A percentile compares a stretch with the other conserved stretches of the same genome.
phyloP scores from a whole-genome alignment of 2,113 vertebrate species.

The Empidonax alnorum region DNA sequence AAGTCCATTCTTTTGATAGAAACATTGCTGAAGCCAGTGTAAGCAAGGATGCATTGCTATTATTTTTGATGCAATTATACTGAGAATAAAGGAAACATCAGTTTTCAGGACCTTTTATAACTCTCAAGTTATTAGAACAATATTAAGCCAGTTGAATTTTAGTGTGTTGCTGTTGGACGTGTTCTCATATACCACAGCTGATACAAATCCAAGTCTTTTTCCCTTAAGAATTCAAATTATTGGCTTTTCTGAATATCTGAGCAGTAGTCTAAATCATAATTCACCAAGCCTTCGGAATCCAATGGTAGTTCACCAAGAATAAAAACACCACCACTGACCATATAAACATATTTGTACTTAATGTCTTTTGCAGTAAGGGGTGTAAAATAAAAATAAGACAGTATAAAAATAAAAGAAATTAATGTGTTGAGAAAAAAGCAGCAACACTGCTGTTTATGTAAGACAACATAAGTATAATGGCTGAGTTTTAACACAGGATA shows the following conservation, averaged over 20 bases:
- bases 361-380: not conserved
- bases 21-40: not conserved
- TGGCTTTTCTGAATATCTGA: not conserved
- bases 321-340: not conserved
- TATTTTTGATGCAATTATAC: not conserved
- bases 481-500: not conserved
- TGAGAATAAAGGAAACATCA: not conserved
- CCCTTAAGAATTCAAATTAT: not conserved
- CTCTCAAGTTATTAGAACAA: not conserved
- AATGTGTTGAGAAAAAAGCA: not conserved
- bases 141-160: not conserved
- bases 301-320: not conserved
- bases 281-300: not conserved
- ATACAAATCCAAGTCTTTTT: not conserved
- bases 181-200: conserved; percentile 1
- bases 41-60: not conserved
- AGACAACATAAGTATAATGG: not conserved
- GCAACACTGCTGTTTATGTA: not conserved
- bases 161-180: not conserved
- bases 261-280: not conserved
- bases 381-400: not conserved
- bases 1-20: not conserved
- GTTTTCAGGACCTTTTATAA: not conserved
- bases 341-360: not conserved
- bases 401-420: not conserved